These are phyloP conservation scores for Epirrita christyi DNA, from an alignment of 2,888 invertebrate species.

Conservation along the genomic window DNA sequence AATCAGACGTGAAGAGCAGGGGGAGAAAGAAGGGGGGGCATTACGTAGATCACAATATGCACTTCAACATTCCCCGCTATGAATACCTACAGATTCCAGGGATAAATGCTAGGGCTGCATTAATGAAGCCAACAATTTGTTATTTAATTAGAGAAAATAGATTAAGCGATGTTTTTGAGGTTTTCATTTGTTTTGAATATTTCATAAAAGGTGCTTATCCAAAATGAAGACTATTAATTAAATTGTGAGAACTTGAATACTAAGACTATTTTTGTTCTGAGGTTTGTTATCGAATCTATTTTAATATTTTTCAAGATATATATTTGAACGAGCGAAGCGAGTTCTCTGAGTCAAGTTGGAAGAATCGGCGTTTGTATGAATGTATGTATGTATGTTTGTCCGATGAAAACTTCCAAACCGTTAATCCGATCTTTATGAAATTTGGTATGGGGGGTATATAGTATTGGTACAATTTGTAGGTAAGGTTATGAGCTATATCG, in stretches of 20 bases:
- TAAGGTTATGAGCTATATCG: too few species aligned
- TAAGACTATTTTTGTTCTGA: background rate
- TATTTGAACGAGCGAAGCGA: too few species aligned
- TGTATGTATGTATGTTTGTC: too few species aligned
- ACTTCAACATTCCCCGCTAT: constrained; percentile 77
- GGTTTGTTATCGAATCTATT: background rate
- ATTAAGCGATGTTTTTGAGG: background rate
- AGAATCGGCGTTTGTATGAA: too few species aligned
- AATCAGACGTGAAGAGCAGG: constrained; percentile 75
- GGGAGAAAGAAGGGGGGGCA: constrained; percentile 53
- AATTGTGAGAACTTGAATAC: background rate
- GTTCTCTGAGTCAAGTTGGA: too few species aligned
- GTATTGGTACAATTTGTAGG: too few species aligned
- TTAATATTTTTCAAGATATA: too few species aligned
- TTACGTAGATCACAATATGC: constrained; percentile 83
- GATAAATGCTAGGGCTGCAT: constrained; percentile 60
- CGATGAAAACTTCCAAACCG: too few species aligned
- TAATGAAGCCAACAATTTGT: constrained; percentile 47
- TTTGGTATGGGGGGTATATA: too few species aligned
- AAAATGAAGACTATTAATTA: background rate
- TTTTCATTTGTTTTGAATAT: background rate
- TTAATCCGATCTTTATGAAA: too few species aligned
- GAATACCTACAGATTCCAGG: constrained; percentile 72
- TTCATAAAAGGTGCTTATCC: background rate
- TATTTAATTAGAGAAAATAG: constrained; percentile 4